phyloP scores from a whole-genome alignment of 2,113 vertebrate species.

The Rhynchomys soricoides region DNA sequence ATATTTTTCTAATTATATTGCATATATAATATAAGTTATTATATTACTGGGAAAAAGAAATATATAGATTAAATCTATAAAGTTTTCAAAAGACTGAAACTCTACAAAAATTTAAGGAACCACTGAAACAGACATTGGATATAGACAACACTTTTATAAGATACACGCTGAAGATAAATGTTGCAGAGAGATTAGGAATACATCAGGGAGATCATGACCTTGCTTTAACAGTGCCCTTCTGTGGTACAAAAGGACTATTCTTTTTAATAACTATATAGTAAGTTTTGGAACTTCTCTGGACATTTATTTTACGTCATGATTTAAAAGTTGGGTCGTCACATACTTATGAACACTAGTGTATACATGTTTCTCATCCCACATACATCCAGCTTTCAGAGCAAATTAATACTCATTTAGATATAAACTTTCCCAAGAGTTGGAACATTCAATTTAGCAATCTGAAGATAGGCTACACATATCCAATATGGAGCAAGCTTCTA shows the following conservation, averaged over 20 bases:
- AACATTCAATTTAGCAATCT: background rate
- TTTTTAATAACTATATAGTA: background rate
- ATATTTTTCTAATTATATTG: background rate
- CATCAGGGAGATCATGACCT: background rate
- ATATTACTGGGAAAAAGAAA: conserved; percentile 1
- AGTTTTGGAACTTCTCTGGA: background rate
- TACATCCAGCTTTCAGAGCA: background rate
- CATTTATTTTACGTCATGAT: background rate
- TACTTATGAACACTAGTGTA: background rate
- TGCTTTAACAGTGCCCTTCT: background rate
- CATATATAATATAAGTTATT: background rate
- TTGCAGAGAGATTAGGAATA: background rate
- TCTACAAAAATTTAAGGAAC: background rate
- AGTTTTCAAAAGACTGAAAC: background rate
- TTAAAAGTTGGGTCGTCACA: background rate
- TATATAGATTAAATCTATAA: background rate
- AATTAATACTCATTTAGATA: background rate
- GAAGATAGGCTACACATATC: background rate
- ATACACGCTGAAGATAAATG: background rate
- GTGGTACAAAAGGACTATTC: background rate
- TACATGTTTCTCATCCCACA: background rate
- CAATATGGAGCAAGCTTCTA: background rate
- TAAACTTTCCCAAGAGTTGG: background rate
- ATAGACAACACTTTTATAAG: background rate
- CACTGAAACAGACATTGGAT: background rate